phyloP scores from a whole-genome alignment of 1,140 invertebrate species.

The Lepidurus arcticus region DNA sequence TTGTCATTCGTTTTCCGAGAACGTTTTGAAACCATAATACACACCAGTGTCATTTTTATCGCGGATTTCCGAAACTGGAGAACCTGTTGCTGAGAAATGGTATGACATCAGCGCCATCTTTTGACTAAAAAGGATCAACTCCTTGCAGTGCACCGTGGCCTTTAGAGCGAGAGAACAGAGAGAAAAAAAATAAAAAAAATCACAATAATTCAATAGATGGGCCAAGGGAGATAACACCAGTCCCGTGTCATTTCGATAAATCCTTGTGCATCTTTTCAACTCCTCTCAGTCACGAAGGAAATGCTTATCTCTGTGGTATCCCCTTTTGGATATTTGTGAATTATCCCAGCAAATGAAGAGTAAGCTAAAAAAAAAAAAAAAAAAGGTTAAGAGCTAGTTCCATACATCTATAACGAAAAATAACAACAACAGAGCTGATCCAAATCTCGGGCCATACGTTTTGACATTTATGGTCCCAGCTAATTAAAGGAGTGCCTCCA shows the following conservation, averaged over 20 bases:
- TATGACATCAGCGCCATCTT: too few species aligned
- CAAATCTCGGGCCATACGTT: neutral
- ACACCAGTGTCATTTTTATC: too few species aligned
- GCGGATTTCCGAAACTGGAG: too few species aligned
- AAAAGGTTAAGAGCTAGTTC: neutral
- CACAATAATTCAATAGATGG: slow-evolving; percentile 13
- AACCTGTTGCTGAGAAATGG: too few species aligned
- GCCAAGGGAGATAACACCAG: neutral
- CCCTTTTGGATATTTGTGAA: neutral
- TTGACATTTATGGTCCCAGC: slow-evolving; percentile 1
- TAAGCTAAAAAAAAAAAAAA: neutral
- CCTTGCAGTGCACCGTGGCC: too few species aligned
- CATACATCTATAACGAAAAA: neutral
- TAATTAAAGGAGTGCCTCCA: slow-evolving; percentile 20
- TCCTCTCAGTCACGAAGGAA: slow-evolving; percentile 14
- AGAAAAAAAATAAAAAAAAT: too few species aligned
- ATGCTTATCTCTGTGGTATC: neutral
- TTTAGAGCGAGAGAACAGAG: too few species aligned
- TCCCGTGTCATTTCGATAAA: slow-evolving; percentile 19
- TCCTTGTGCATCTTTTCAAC: neutral
- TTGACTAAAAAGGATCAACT: too few species aligned
- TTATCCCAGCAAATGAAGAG: neutral
- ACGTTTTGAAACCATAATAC: too few species aligned
- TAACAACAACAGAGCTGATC: neutral
- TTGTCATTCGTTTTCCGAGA: too few species aligned